Evolutionary conservation across 2,888 invertebrate genomes (phyloP).

Genomic region (Ceraclea dissimilis): DNA sequence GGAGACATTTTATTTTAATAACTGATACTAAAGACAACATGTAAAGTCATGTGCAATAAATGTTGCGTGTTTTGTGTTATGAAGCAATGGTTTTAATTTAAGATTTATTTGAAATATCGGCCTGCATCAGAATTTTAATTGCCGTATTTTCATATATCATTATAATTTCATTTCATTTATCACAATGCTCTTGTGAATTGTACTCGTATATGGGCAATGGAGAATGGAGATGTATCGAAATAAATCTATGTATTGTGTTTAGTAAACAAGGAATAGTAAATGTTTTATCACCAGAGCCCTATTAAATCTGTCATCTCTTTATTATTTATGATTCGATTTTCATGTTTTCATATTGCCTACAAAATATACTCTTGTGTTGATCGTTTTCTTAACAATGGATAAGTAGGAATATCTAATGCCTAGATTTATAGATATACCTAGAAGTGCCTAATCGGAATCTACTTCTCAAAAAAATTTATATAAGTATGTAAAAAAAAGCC

Average conservation of each 20-base stretch:
- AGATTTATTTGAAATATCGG: too few relatives aligned
- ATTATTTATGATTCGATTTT: conserved; percentile 21
- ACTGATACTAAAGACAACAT: too few relatives aligned
- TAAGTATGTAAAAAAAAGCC: too few relatives aligned
- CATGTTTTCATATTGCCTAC: conserved; percentile 20
- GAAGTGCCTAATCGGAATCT: too few relatives aligned
- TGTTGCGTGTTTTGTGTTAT: background rate
- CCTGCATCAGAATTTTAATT: background rate
- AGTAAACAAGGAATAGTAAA: background rate
- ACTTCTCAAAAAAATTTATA: too few relatives aligned
- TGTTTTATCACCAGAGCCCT: conserved; percentile 2
- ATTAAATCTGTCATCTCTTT: conserved; percentile 22
- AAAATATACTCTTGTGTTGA: conserved; percentile 9
- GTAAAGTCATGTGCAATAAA: too few relatives aligned
- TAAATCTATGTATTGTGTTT: background rate
- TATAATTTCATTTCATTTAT: background rate
- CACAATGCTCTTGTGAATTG: background rate
- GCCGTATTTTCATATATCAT: background rate
- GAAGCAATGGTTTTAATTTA: too few relatives aligned
- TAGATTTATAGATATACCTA: too few relatives aligned
- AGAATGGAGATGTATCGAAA: background rate
- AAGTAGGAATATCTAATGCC: too few relatives aligned
- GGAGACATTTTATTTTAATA: too few relatives aligned
- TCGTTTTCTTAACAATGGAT: conserved; percentile 10
- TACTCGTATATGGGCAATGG: too few relatives aligned